Base-by-base conservation (phyloP, 2,113 vertebrate species). In the Forbesichthys papilliferus region DNA sequence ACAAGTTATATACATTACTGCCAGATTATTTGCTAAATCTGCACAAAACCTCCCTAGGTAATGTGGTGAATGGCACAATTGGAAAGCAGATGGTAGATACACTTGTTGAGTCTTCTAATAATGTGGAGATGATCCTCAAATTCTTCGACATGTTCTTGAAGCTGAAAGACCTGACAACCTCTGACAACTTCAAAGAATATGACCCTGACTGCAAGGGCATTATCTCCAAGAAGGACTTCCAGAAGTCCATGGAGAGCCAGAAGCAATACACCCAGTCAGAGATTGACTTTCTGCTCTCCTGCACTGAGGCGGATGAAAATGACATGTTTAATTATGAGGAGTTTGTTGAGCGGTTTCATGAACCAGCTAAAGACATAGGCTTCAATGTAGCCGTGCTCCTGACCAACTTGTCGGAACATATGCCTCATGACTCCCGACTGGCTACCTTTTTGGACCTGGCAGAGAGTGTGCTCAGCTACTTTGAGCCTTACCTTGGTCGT, bases 121-220 rank as follows among this genome's bases (percentile, higher is more conserved):
- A 99, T 12, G 95, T 99, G 66, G 98, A 99, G 91, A 97, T 99
- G 96, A 99, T 98, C 88, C 93, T 99, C 69, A 99, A 99, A 83
- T 99, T 98, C 91, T 99, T 99, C 57, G 96, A 98, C 72, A 99
- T 99, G 97, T 99, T 99, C 91, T 94, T 99, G 72, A 99, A 99
- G 82, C 88, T 99, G 81, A 98, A 99, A 91, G 96, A 99, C 83
- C 91, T 99, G 84, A 99, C 97, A 3, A 95, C 93, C 64, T 98
- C 98, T 11, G 98, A 99, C 59, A 94, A 94, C 86, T 99, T 99
- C 91, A 95, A 90, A 86, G 98, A 98, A 73, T 93, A 96, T 34
- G 98, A 99, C 78, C 94, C 95, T 0, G 98, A 99, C 57, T 91
- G 84, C 57, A 98, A 98, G 89, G 97, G 97, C 56, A 89, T 98